phyloP scores from a whole-genome alignment of 2,113 vertebrate genomes.

The Speoplatyrhinus poulsoni region DNA sequence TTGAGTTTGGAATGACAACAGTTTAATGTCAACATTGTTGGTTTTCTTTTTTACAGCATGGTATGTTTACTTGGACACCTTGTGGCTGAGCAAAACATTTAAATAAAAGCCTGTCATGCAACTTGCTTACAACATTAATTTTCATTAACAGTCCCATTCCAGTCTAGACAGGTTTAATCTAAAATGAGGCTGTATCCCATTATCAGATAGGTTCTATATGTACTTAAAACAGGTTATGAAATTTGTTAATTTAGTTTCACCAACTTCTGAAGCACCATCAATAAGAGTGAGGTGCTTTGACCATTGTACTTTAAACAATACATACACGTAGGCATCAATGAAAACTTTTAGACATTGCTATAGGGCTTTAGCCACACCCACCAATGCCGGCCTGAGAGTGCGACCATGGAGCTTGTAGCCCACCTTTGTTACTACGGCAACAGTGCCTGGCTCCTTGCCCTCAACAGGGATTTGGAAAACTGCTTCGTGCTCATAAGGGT shows the following conservation, averaged over 20 bases:
- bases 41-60: neutral
- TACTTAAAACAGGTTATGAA: conserved; percentile 22
- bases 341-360: conserved; percentile 58
- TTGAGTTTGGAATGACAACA: neutral
- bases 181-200: neutral
- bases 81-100: neutral
- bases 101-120: neutral
- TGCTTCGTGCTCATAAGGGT: conserved; percentile 96
- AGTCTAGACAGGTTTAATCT: too few relatives aligned
- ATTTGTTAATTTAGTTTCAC: conserved; percentile 21
- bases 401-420: conserved; percentile 96
- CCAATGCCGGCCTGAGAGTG: conserved; percentile 90
- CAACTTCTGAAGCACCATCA: conserved; percentile 26
- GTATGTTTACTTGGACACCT: neutral
- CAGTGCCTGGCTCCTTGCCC: conserved; percentile 88
- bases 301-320: conserved; percentile 28
- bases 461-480: conserved; percentile 86
- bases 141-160: neutral
- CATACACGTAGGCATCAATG: conserved; percentile 25
- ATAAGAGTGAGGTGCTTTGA: conserved; percentile 4
- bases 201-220: neutral
- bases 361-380: conserved; percentile 89
- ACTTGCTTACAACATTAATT: too few relatives aligned
- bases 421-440: conserved; percentile 90
- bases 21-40: neutral